Base-by-base conservation (phyloP, 2,797 vertebrate species). In the Furcifer pardalis region DNA sequence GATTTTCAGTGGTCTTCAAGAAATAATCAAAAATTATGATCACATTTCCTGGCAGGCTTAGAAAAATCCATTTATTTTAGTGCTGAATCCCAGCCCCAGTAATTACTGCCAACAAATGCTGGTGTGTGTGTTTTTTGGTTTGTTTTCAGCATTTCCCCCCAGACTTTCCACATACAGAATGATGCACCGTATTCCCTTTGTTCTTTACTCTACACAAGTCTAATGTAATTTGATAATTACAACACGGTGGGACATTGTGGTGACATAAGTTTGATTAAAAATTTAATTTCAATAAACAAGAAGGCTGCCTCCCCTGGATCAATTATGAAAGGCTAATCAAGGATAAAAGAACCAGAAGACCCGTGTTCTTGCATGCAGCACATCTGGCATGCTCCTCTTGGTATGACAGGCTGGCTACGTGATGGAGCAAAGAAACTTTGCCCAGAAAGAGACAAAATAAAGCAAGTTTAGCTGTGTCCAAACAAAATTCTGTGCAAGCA, bases 191-290 rank as follows among this genome's bases (percentile, higher is more conserved):
- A 88, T 87, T 86, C 87, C 80, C 46, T 77, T 81, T 87, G 66
- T 49, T 90, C 59, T 13, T 78, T 81, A 40, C 69, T 84, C 88
- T 86, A 88, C 90, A 86, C 56, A 79, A 91, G 92, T 88, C 90
- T 79, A 89, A 93, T 85, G 88, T 92, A 93, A 94, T 92, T 91
- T 89, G 91, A 94, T 94, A 93, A 95, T 93, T 91, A 83, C 88
- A 93, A 89, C 89, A 88, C 2, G 88, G 90, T 82, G 84, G 86
- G 87, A 79, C 80, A 83, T 32, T 46, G 88, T 78, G 89, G 89
- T 89, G 92, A 92, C 90, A 91, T 7, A 89, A 87, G 88, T 93
- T 89, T 95, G 93, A 96, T 95, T 94, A 94, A 94, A 93, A 93
- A 89, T 0, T 4, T 90, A 88, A 92, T 88, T 93, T 86, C 77